Evolutionary conservation across 2,888 invertebrate species (phyloP), one percentile per base, ranked within the genome.

Genomic region (Ecliptopera silaceata): DNA sequence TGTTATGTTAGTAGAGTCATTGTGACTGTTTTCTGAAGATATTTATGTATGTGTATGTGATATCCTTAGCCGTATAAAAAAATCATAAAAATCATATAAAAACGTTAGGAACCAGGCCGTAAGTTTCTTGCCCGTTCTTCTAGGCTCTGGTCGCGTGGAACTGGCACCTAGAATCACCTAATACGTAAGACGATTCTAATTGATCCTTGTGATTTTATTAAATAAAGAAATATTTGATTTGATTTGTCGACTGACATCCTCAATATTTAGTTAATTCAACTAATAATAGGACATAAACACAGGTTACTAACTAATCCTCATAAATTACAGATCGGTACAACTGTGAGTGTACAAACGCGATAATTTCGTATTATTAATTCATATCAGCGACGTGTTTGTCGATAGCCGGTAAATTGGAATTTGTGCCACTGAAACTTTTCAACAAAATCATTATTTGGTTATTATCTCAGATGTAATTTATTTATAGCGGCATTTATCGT

Each of bases 291-390:
- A 57, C 36, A 62, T 59, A 62, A 61, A 60, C 56, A 55, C 49
- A 32, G 50, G 44, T 59, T 49, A 45, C 47, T 42, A 49, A 57
- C 69, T 75, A 76, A 77, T 74, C 69, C 71, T 64, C 62, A 69
- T 70, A 66, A 69, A 76, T 71, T 66, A 68, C 65, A 60, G 31
- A 49, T 22, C 61, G 65, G 63, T 63, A 68, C 63, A 70, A 71
- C 72, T 73, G 68, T 55, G 66, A 75, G 66, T 79, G 80, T 76
- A 80, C 79, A 69, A 72, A 70, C 65, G 73, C 77, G 80, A 84
- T 86, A 84, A 86, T 84, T 85, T 82, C 74, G 77, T 80, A 82
- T 80, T 81, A 85, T 81, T 79, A 79, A 82, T 85, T 82, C 76
- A 76, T 78, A 82, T 79, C 78, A 74, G 69, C 75, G 67, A 76